phyloP scores from a whole-genome alignment of 2,888 invertebrate genomes.

The Stratiomys singularior region DNA sequence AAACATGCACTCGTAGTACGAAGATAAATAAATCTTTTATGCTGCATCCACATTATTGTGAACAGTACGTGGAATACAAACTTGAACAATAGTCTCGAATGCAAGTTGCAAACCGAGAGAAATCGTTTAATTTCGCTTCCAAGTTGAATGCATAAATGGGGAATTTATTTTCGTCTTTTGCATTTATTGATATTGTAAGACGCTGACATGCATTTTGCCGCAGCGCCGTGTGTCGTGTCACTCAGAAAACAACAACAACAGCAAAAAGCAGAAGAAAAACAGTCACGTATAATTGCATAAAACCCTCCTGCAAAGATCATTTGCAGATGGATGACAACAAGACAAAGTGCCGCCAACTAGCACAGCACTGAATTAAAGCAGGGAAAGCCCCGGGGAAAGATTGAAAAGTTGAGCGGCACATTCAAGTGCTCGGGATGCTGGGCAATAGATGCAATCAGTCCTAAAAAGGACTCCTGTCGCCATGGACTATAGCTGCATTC shows the following conservation, averaged over 20 bases:
- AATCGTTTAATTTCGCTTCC: slow-evolving; percentile 26
- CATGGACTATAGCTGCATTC: neutral
- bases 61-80: slow-evolving; percentile 21
- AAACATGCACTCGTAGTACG: neutral
- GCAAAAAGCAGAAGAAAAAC: too few relatives aligned
- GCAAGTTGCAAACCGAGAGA: neutral
- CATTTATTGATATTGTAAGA: slow-evolving; percentile 25
- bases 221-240: neutral
- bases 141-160: neutral
- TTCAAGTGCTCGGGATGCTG: neutral
- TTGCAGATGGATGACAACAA: slow-evolving; percentile 1
- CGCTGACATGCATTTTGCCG: slow-evolving; percentile 25
- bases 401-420: neutral
- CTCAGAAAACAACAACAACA: too few relatives aligned
- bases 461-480: neutral
- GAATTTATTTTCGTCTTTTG: too few relatives aligned
- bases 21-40: slow-evolving; percentile 2
- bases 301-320: slow-evolving; percentile 29
- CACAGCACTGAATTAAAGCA: neutral
- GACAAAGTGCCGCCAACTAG: slow-evolving; percentile 5
- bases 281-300: slow-evolving; percentile 37
- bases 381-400: neutral
- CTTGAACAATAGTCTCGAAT: slow-evolving; percentile 11
- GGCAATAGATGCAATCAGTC: neutral
- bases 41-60: slow-evolving; percentile 29